phyloP scores from a whole-genome alignment of 2,113 vertebrate species.

The Peromyscus polionotus region DNA sequence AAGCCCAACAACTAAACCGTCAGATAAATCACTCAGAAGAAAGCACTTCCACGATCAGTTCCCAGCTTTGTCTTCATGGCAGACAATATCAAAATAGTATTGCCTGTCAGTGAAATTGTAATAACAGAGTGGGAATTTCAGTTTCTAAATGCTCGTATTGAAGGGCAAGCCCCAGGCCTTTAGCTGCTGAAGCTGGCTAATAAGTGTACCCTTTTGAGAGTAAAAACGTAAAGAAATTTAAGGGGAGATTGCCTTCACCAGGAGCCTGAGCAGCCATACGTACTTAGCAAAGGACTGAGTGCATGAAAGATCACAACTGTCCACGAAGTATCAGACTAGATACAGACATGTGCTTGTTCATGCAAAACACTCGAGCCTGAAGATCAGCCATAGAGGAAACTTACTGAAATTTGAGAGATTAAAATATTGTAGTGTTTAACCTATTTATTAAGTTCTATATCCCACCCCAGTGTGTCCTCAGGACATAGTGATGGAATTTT shows the following conservation, averaged over 20 bases:
- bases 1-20: not conserved
- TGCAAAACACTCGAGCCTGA: not conserved
- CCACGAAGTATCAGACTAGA: no score
- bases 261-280: not conserved
- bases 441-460: not conserved
- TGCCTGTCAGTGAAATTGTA: not conserved
- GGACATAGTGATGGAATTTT: not conserved
- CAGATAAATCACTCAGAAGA: not conserved
- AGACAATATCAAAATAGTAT: not conserved
- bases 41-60: not conserved
- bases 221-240: not conserved
- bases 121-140: not conserved
- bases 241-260: no score
- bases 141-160: not conserved
- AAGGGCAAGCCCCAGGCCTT: no score
- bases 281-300: not conserved
- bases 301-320: no score
- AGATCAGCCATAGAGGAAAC: not conserved
- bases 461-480: not conserved
- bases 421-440: not conserved
- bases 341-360: not conserved
- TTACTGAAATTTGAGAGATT: not conserved
- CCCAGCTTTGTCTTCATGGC: not conserved
- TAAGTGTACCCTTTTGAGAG: not conserved
- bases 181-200: not conserved